These are phyloP conservation scores for Chascanopsetta lugubris DNA, from an alignment of 2,113 vertebrate species.

Conservation along the genomic window DNA sequence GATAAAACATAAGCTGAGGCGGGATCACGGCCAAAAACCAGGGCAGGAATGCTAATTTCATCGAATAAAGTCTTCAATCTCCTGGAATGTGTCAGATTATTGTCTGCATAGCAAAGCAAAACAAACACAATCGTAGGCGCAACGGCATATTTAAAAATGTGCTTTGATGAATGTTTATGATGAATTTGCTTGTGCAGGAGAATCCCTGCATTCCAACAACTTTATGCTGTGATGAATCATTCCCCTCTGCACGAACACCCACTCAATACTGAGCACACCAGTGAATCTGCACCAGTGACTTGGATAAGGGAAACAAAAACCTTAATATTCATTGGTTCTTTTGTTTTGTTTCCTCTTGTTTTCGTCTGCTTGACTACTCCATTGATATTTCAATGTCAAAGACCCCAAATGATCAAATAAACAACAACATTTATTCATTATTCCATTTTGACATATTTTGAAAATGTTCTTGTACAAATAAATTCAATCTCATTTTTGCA, in stretches of 20 bases:
- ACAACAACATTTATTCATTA: background rate
- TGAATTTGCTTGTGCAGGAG: background rate
- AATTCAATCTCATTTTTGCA: background rate
- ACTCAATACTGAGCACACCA: background rate
- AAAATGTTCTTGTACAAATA: background rate
- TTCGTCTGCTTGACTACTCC: background rate
- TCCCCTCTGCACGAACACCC: background rate
- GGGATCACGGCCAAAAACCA: too few species aligned
- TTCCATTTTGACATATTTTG: conserved; percentile 2
- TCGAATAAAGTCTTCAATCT: too few species aligned
- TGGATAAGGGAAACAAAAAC: background rate
- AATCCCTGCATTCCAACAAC: background rate
- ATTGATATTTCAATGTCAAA: background rate
- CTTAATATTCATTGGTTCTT: background rate
- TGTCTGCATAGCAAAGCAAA: too few species aligned
- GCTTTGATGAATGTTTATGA: background rate
- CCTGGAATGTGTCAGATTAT: too few species aligned
- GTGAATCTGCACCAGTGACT: background rate
- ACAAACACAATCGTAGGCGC: background rate
- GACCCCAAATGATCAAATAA: background rate
- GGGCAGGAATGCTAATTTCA: too few species aligned
- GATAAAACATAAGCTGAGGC: too few species aligned
- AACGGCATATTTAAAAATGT: background rate
- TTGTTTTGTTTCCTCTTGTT: background rate
- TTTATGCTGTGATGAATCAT: background rate